Evolutionary conservation across 2,888 invertebrate species (phyloP).

Genomic region (Eretmocerus hayati): DNA sequence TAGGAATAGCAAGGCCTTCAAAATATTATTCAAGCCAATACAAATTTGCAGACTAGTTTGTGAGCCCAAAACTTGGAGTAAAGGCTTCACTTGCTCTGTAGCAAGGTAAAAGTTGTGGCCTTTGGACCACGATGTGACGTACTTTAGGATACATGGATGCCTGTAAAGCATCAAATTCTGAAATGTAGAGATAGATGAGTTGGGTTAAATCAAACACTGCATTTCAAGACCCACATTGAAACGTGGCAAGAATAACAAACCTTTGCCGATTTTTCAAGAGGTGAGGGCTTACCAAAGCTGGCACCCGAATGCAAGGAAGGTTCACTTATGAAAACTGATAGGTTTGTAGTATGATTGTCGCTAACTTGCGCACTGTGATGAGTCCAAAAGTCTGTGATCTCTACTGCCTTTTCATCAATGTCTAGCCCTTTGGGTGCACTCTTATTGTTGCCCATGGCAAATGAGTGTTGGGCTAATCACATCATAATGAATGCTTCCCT

Average conservation of each 20-base stretch:
- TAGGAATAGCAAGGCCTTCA: conserved; percentile 75
- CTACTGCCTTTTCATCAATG: conserved; percentile 68
- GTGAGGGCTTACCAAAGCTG: conserved; percentile 49
- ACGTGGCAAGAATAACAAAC: conserved; percentile 44
- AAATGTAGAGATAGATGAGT: conserved; percentile 34
- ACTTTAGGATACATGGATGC: conserved; percentile 80
- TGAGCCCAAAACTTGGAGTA: conserved; percentile 58
- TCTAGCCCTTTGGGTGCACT: conserved; percentile 65
- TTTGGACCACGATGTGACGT: conserved; percentile 73
- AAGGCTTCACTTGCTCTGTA: conserved; percentile 74
- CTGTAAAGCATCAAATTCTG: conserved; percentile 80
- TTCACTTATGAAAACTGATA: conserved; percentile 73
- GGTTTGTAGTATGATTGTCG: conserved; percentile 54
- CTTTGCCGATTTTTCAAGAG: conserved; percentile 70
- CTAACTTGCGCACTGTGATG: conserved; percentile 59
- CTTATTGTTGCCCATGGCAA: conserved; percentile 68
- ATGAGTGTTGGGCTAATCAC: too few relatives aligned
- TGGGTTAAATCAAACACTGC: background rate
- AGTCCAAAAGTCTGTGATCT: conserved; percentile 73
- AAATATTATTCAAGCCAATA: conserved; percentile 72
- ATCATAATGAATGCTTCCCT: too few relatives aligned
- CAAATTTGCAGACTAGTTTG: conserved; percentile 76
- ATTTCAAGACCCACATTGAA: too few relatives aligned
- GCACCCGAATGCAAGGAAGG: conserved; percentile 50
- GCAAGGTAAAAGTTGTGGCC: conserved; percentile 69